phyloP scores from a whole-genome alignment of 2,797 vertebrate species.

The Pygocentrus nattereri region DNA sequence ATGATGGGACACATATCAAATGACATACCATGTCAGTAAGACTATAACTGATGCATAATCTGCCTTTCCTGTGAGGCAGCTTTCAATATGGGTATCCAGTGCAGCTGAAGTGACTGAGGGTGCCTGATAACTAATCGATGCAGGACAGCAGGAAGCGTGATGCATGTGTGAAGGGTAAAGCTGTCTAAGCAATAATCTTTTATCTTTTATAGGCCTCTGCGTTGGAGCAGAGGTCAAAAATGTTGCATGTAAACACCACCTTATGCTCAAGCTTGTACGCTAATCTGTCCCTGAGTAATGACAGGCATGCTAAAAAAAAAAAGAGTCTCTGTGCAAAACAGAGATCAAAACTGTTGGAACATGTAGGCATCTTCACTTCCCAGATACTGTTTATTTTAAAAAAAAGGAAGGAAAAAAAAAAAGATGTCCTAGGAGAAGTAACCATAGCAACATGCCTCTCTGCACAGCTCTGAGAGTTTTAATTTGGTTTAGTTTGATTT shows the following conservation, averaged over 20 bases:
- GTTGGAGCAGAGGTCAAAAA: constrained; percentile 10
- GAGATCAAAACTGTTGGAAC: constrained; percentile 33
- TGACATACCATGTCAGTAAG: constrained; percentile 33
- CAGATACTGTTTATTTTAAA: constrained; percentile 47
- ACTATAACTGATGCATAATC: constrained; percentile 26
- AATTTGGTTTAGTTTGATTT: constrained; percentile 48
- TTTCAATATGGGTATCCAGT: constrained; percentile 37
- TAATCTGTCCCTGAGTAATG: constrained; percentile 2
- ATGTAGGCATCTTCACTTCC: constrained; percentile 40
- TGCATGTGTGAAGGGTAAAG: constrained; percentile 31
- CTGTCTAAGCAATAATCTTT: constrained; percentile 14
- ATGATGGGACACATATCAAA: constrained; percentile 57
- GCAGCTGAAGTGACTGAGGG: constrained; percentile 31
- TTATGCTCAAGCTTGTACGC: neutral
- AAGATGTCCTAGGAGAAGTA: constrained; percentile 39
- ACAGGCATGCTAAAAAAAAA: constrained; percentile 10
- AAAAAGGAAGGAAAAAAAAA: neutral
- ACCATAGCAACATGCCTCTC: constrained; percentile 59
- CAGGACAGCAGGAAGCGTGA: constrained; percentile 19
- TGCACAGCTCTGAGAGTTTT: constrained; percentile 41
- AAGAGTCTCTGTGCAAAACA: constrained; percentile 21
- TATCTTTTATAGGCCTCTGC: neutral
- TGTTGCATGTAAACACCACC: neutral
- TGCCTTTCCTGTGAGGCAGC: neutral
- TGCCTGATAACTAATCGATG: constrained; percentile 42